Evolutionary conservation across 2,888 invertebrate genomes (phyloP), one percentile per base, ranked within the genome.

Genomic region (Serripes groenlandicus): DNA sequence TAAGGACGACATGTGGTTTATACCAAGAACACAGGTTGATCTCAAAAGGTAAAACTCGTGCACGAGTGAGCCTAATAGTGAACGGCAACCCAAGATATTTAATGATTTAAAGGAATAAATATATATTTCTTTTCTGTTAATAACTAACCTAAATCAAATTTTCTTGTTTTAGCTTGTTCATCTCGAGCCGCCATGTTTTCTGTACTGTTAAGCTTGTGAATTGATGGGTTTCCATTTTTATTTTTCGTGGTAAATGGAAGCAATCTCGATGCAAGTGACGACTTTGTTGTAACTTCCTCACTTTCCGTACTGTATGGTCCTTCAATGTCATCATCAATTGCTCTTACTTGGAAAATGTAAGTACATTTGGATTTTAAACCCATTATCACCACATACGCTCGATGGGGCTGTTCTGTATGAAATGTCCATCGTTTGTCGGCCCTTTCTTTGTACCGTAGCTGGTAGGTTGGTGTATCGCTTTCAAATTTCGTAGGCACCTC

Each of bases 321-420:
- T 34, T 76, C 76, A 0, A 52, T 35, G 23, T 75, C 58, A 21
- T 76, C 30, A 11, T 69, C 42, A 3, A 75, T 7, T 3, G 30
- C 58, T 34, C 76, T 42, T 0, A 81, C 81, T 60, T 75, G 71
- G 26, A 76, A 81, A 32, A 73, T 49, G 18, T 66, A 81, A 0
- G 54, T 18, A 7, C 72, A 75, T 15, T 81, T 42, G 0, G 72
- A 37, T 52, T 76, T 81, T 37, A 62, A 26, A 15, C 66, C 54
- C 0, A 1, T 56, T 23, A 68, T 34, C n/a, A 15, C 23, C 4
- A 52, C 37, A 18, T 9, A 35, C 18, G 56, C 35, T 18, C 30
- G 15, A 4, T 35, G 28, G 28, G 18, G 15, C 15, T 68, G 1
- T 1, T 52, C 66, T 23, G 32, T 21, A n/a, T 28, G 56, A 68